Base-by-base conservation (phyloP, 2,797 vertebrate genomes). In the Lepidocolaptes lacrymiger region DNA sequence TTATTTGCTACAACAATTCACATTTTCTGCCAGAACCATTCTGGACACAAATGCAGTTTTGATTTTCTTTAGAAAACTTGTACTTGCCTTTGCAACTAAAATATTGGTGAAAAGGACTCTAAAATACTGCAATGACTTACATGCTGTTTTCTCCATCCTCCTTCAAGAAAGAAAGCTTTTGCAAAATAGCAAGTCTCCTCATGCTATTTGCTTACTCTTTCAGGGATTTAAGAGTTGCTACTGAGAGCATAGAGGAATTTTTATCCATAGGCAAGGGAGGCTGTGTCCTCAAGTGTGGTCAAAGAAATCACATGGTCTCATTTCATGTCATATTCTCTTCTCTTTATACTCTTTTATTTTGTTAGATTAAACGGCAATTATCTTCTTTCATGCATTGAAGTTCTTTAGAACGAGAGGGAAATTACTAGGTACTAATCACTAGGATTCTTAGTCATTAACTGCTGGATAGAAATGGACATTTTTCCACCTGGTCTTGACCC, bases 401-500 rank as follows among this genome's bases (percentile, higher is more conserved):
- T 76, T 79, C 48, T 74, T 89, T 51, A 77, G 78, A 94, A 79
- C 3, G 37, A n/a, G 10, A 87, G 52, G 56, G 26, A 94, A 94
- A 94, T 82, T 93, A 82, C 52, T 61, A 83, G 59, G 61, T 92
- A 80, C 56, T 87, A 77, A 94, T 87, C 44, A 21, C 61, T 71
- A 63, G 28, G 32, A 63, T 93, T 32, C 52, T 82, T 88, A 87
- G 27, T 80, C 74, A 85, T 76, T 92, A 85, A 52, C 32, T 64
- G 34, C 37, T 72, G 75, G 79, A 91, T 19, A 91, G 74, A 96
- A 93, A 74, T 0, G 0, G 56, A 37, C 21, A 85, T 56, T 85
- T 54, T 87, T 89, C 72, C 56, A 85, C 49, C 64, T 17, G 72
- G 14, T 93, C 61, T 81, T 46, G 68, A 72, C 12, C 30, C 6